Conservation (phyloP, 2,888 invertebrate species). For the Diogma glabrata region DNA sequence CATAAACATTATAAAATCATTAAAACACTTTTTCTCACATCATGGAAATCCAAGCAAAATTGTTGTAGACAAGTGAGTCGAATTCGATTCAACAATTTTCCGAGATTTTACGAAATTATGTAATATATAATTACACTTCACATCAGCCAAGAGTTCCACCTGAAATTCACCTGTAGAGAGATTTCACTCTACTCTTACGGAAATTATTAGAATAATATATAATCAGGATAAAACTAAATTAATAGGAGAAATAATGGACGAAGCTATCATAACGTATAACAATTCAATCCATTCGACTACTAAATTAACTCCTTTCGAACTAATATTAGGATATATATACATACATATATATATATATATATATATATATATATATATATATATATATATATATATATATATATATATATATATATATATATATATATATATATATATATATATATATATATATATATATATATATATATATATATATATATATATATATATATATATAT, state of each 20-base stretch:
- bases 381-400: no score
- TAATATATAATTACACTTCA: slow-evolving; percentile 12
- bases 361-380: no score
- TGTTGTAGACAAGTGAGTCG: slow-evolving; percentile 12
- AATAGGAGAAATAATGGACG: slow-evolving; percentile 14
- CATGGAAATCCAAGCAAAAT: slow-evolving; percentile 12
- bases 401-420: no score
- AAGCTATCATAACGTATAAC: slow-evolving; percentile 12
- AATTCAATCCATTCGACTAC: slow-evolving; percentile 14
- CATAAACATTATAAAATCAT: slow-evolving; percentile 13
- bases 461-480: no score
- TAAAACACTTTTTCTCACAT: slow-evolving; percentile 14
- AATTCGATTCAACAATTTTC: slow-evolving; percentile 13
- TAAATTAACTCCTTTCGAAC: slow-evolving; percentile 14
- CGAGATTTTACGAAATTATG: slow-evolving; percentile 11
- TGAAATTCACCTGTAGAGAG: slow-evolving; percentile 17
- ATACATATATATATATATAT: no score
- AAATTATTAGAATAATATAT: slow-evolving; percentile 15
- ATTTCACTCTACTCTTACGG: slow-evolving; percentile 16
- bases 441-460: no score
- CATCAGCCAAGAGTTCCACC: slow-evolving; percentile 12
- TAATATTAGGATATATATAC: slow-evolving; percentile 13
- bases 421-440: no score
- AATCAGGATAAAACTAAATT: slow-evolving; percentile 13
- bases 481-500: no score